These are phyloP conservation scores for Mustela lutreola DNA, from an alignment of 2,113 vertebrate genomes.

Conservation along the genomic window DNA sequence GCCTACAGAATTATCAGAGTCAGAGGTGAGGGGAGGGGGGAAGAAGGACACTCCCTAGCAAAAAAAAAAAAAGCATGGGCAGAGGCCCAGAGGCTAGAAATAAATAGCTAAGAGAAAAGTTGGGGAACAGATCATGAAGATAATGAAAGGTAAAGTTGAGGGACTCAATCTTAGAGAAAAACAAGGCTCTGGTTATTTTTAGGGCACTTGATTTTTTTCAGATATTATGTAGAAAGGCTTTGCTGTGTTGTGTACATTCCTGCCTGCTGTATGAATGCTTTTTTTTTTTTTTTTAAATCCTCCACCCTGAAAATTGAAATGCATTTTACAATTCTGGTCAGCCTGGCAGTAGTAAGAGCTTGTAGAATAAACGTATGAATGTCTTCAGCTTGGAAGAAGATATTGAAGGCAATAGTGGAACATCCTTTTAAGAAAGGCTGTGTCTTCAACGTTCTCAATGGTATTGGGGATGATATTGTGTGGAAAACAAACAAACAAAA, in stretches of 20 bases:
- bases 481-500: not conserved
- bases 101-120: not conserved
- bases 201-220: not conserved
- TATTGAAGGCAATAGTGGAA: not conserved
- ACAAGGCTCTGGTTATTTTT: not conserved
- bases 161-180: not conserved
- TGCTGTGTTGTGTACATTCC: not conserved
- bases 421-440: not conserved
- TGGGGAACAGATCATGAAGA: too few species aligned
- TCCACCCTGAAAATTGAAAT: not conserved
- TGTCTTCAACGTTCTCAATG: not conserved
- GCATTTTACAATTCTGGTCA: not conserved
- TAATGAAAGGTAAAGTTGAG: not conserved
- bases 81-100: not conserved
- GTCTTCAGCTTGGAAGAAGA: not conserved
- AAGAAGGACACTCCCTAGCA: not conserved
- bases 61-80: not conserved
- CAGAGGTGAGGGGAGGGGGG: fast-evolving
- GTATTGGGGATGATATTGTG: not conserved
- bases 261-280: not conserved
- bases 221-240: not conserved
- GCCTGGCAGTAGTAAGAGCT: not conserved
- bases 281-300: not conserved
- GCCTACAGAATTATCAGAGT: not conserved
- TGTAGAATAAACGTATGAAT: not conserved